A percentile compares a stretch with the other conserved stretches of the same genome.
These are phyloP conservation scores for Hyla sarda DNA, from an alignment of 2,113 vertebrate species.

Conservation along the genomic window DNA sequence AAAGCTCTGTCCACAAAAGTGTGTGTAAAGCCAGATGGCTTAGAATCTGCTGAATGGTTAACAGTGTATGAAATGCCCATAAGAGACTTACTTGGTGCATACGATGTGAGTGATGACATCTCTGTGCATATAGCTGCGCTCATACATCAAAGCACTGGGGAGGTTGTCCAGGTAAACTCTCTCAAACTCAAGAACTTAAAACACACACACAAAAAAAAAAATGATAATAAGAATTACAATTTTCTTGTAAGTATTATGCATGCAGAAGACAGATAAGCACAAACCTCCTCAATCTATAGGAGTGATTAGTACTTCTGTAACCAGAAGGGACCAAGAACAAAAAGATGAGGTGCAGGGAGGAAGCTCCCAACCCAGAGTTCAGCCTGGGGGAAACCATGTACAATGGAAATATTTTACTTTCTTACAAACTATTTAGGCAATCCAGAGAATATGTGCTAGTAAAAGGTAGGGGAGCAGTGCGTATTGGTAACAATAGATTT, in stretches of 20 bases:
- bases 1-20: no score
- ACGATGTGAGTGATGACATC: conserved; percentile 94
- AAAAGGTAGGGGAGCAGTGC: no score
- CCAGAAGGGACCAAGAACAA: no score
- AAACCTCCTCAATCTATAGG: background rate
- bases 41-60: background rate
- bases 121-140: conserved; percentile 98
- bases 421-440: no score
- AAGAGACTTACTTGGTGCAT: conserved; percentile 87
- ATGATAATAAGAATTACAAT: background rate
- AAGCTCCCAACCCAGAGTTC: no score
- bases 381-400: no score
- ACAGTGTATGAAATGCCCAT: background rate
- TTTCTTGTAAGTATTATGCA: background rate
- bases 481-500: no score
- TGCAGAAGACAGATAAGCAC: background rate
- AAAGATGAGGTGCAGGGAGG: no score
- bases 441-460: no score
- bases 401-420: no score
- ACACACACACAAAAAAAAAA: background rate
- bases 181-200: conserved; percentile 90
- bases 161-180: conserved; percentile 93
- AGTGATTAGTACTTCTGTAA: no score
- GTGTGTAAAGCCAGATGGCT: no score
- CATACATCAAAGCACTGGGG: conserved; percentile 93